These are phyloP conservation scores for Rhorus exstirpatorius DNA, from an alignment of 2,888 invertebrate genomes.

Conservation along the genomic window DNA sequence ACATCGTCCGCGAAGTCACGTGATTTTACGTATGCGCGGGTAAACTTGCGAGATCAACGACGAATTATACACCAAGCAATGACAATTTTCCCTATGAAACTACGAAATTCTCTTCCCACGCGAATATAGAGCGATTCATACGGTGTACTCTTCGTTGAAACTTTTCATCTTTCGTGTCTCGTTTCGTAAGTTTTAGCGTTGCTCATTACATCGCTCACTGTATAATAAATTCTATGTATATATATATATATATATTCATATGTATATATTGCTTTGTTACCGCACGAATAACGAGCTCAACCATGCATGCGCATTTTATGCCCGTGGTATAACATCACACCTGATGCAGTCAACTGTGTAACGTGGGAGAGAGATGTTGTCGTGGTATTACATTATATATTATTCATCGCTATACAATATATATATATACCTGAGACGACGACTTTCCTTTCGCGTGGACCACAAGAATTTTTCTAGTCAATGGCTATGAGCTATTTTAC, in stretches of 20 bases:
- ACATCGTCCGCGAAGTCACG: not conserved
- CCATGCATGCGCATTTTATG: slow-evolving; percentile 61
- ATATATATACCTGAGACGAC: slow-evolving; percentile 5
- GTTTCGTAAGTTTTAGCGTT: slow-evolving; percentile 34
- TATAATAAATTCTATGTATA: slow-evolving; percentile 13
- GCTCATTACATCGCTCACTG: slow-evolving; percentile 18
- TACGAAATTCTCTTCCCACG: slow-evolving; percentile 48
- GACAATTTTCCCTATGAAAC: not conserved
- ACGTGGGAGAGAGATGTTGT: slow-evolving; percentile 67
- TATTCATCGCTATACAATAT: slow-evolving; percentile 11
- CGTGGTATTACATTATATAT: slow-evolving; percentile 11
- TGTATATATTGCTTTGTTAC: slow-evolving; percentile 31
- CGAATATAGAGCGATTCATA: not conserved
- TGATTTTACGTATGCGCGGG: slow-evolving; percentile 49
- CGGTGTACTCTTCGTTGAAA: slow-evolving; percentile 1
- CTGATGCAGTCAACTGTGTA: slow-evolving; percentile 57
- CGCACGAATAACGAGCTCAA: slow-evolving; percentile 65
- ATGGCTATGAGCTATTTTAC: slow-evolving; percentile 41
- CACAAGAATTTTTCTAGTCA: slow-evolving; percentile 57
- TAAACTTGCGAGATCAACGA: slow-evolving; percentile 64
- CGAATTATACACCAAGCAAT: slow-evolving; percentile 1
- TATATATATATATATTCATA: slow-evolving; percentile 6
- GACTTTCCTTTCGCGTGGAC: slow-evolving; percentile 63
- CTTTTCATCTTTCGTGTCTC: slow-evolving; percentile 25
- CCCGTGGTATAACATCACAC: slow-evolving; percentile 34